Percentiles rank a stretch among this genome's conserved stretches.
phyloP scores from a whole-genome alignment of 2,888 invertebrate species.

The Cosmia pyralina region DNA sequence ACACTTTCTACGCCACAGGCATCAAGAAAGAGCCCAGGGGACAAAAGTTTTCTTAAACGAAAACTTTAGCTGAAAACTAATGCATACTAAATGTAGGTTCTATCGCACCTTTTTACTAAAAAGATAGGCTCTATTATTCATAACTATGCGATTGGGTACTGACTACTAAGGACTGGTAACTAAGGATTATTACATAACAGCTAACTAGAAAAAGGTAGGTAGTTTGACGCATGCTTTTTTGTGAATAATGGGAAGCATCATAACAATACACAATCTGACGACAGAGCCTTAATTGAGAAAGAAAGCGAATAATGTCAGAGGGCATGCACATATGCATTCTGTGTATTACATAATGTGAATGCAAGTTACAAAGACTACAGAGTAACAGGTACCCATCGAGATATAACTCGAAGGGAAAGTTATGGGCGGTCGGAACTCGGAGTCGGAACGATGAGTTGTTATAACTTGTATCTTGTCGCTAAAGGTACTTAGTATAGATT shows the following conservation, averaged over 20 bases:
- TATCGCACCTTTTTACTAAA: slow-evolving; percentile 5
- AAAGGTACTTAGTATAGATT: background rate
- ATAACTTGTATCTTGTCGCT: background rate
- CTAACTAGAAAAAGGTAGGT: background rate
- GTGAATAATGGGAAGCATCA: background rate
- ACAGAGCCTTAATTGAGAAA: slow-evolving; percentile 35
- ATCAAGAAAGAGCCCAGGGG: background rate
- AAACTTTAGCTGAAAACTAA: slow-evolving; percentile 22
- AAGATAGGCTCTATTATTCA: background rate
- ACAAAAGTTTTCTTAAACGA: slow-evolving; percentile 8
- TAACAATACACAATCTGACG: slow-evolving; percentile 24
- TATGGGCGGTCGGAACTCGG: slow-evolving; percentile 35
- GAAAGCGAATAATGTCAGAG: slow-evolving; percentile 45
- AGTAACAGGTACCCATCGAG: slow-evolving; percentile 35
- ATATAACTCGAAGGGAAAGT: slow-evolving; percentile 55
- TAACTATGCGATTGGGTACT: too few species aligned
- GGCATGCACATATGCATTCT: slow-evolving; percentile 39
- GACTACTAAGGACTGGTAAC: too few species aligned
- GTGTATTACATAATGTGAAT: slow-evolving; percentile 51
- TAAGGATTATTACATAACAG: too few species aligned
- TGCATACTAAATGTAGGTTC: slow-evolving; percentile 12
- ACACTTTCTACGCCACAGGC: slow-evolving; percentile 13
- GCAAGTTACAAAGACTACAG: slow-evolving; percentile 25
- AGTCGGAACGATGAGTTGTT: slow-evolving; percentile 24
- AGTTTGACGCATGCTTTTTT: background rate